Evolutionary conservation across 2,113 vertebrate species (phyloP), one percentile per base, ranked within the genome.

Genomic region (Megaptera novaeangliae): DNA sequence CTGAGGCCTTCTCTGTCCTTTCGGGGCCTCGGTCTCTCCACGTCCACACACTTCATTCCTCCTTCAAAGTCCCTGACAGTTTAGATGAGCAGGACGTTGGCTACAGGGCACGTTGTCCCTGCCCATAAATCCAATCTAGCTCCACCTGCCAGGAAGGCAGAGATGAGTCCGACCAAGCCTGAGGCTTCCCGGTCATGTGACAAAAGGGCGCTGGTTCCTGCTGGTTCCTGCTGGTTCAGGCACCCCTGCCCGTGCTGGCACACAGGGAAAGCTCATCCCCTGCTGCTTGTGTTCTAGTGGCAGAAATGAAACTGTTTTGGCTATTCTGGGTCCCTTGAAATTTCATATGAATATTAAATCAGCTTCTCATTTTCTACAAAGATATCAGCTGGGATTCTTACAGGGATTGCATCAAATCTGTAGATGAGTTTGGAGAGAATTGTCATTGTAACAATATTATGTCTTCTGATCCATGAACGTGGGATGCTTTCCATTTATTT

Each of bases 191-290:
- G 5, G 46, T 49, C 29, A 4, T n/a, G 46, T 34, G 74, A 20
- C 10, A 1, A 3, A 3, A 31, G 74, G 74, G 41, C 8, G 20
- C 41, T 31, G 72, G 72, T 5, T 4, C 44, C 49, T 8, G 34
- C 18, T 1, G 10, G 18, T 14, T 2, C 0, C 49, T 8, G 34
- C 18, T 3, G 10, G 46, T 14, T 2, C 0, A 1, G 49, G 14
- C 21, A 2, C 8, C 4, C 23, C 55, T 1, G 14, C 59, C 80
- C 6, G 17, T 5, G 0, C 52, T 39, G n/a, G 78, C 7, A 2
- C 20, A 1, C n/a, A 10, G 34, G 55, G 36, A 29, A 41, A 6
- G n/a, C 78, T 25, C 1, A 3, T 29, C 27, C 6, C 27, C 57
- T 4, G 57, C 8, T 7, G 57, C 36, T 10, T 29, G n/a, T 10